Conservation (phyloP, 2,113 vertebrate genomes). For the Aptenodytes forsteri region DNA sequence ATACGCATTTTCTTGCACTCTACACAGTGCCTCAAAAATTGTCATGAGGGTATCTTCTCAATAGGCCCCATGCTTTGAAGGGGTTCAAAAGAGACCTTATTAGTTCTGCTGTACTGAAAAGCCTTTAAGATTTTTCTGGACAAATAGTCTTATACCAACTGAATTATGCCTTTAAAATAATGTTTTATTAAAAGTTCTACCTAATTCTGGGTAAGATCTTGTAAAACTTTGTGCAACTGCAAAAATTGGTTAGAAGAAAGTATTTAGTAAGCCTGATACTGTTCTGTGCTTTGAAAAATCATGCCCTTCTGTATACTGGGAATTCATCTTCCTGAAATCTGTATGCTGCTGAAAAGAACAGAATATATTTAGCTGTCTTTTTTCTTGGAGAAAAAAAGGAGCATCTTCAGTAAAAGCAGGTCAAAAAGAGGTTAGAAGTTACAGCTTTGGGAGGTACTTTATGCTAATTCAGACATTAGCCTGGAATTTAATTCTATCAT, state of each 20-base stretch:
- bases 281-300: slow-evolving; percentile 8
- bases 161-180: background rate
- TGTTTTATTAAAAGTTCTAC: background rate
- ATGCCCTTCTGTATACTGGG: background rate
- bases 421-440: slow-evolving; percentile 46
- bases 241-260: background rate
- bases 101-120: background rate
- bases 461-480: slow-evolving; percentile 50
- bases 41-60: background rate
- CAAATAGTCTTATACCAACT: background rate
- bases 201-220: background rate
- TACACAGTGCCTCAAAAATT: background rate
- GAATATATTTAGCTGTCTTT: slow-evolving; percentile 26
- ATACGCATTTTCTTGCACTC: background rate
- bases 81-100: background rate
- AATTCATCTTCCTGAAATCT: slow-evolving; percentile 17
- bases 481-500: slow-evolving; percentile 7
- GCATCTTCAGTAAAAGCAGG: slow-evolving; percentile 21
- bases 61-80: background rate
- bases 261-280: background rate
- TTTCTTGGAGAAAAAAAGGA: background rate
- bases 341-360: background rate
- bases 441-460: slow-evolving; percentile 29
- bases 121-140: background rate
- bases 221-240: background rate